Percentiles rank a stretch among this genome's conserved stretches.
These are phyloP conservation scores for Sparidentex hasta DNA, from an alignment of 2,797 vertebrate genomes.

Conservation along the genomic window DNA sequence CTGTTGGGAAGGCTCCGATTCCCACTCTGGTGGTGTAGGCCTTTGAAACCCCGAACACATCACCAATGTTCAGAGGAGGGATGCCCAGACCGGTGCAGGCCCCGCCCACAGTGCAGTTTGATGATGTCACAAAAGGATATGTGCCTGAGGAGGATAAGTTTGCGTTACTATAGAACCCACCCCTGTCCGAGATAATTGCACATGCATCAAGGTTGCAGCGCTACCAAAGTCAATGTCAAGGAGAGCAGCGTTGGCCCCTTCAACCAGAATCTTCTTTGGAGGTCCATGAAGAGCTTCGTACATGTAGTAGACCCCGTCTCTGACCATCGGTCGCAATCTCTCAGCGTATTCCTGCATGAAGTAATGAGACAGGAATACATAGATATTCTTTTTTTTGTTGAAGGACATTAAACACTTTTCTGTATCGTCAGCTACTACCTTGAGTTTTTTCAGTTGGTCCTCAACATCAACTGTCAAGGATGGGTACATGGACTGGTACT, in stretches of 20 bases:
- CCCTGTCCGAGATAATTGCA: neutral
- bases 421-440: conserved; percentile 81
- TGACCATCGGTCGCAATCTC: conserved; percentile 96
- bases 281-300: conserved; percentile 95
- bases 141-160: conserved; percentile 86
- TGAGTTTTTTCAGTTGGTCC: conserved; percentile 93
- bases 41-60: conserved; percentile 96
- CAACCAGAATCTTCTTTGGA: conserved; percentile 96
- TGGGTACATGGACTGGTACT: conserved; percentile 97
- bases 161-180: neutral
- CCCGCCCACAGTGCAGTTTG: conserved; percentile 97
- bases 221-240: conserved; percentile 99
- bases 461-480: conserved; percentile 91
- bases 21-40: conserved; percentile 98
- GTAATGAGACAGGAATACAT: neutral
- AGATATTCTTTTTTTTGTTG: neutral
- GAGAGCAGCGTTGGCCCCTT: conserved; percentile 97
- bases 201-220: neutral
- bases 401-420: no score
- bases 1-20: conserved; percentile 97
- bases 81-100: conserved; percentile 97
- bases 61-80: conserved; percentile 94
- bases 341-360: conserved; percentile 91
- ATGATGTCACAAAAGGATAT: conserved; percentile 98
- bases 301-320: conserved; percentile 98